A percentile compares a stretch with the other conserved stretches of the same genome.
phyloP scores from a whole-genome alignment of 2,113 vertebrate genomes.

The Tauraco erythrolophus region DNA sequence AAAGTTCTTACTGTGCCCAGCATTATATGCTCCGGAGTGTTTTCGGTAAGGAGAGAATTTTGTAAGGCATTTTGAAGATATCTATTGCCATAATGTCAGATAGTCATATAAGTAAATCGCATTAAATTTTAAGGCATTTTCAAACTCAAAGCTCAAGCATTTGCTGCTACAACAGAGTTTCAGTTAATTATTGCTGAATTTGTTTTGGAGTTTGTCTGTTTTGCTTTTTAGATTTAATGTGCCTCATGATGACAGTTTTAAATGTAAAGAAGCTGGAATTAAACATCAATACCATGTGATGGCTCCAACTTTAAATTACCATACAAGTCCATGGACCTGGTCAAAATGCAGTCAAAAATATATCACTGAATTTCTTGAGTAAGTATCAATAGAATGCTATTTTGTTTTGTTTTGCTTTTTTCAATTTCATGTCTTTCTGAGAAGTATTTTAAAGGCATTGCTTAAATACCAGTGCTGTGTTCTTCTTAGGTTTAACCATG shows the following conservation, averaged over 20 bases:
- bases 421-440: neutral
- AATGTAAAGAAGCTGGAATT: constrained; percentile 91
- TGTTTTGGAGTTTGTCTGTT: constrained; percentile 53
- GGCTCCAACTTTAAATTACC: constrained; percentile 95
- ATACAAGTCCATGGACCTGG: constrained; percentile 97
- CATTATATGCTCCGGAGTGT: neutral
- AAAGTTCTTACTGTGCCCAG: neutral
- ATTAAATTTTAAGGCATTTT: neutral
- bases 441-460: neutral
- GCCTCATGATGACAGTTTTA: constrained; percentile 95
- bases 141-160: neutral
- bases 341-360: constrained; percentile 98
- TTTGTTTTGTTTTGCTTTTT: neutral
- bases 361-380: constrained; percentile 98
- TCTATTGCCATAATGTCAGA: neutral
- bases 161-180: neutral
- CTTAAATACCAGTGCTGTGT: neutral
- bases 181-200: neutral
- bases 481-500: neutral
- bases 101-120: neutral
- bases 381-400: constrained; percentile 64
- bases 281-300: constrained; percentile 95
- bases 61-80: neutral
- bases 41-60: neutral
- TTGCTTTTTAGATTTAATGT: constrained; percentile 89